Evolutionary conservation across 2,113 vertebrate species (phyloP), one percentile per base, ranked within the genome.

Genomic region (Misgurnus mizolepis): DNA sequence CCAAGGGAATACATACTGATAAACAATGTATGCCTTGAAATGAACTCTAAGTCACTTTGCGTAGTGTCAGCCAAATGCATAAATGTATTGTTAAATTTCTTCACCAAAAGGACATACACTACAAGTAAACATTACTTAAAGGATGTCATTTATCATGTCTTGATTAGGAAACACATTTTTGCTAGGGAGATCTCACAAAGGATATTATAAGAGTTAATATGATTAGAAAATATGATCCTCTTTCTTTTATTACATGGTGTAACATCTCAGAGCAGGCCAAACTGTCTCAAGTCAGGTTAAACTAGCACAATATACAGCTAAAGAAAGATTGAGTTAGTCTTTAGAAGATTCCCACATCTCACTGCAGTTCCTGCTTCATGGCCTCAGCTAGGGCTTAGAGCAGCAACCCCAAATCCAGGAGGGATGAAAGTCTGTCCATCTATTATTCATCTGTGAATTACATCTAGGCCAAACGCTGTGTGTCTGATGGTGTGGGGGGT

Each of bases 391-490:
- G 55, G 9, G 45, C 74, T 77, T 66, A 55, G 62, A 77, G 74
- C 47, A 77, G 61, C 66, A 65, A 66, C 47, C 47, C 62, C 47
- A 55, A 65, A 66, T 77, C 45, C 74, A 77, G 47, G 17, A 66
- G 74, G 55, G 86, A 92, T 92, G 86, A 89, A 92, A 91, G 90
- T 88, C 89, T 88, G 84, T 65, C 81, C 86, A 93, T 93, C 88
- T 89, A 94, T 94, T 92, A 94, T 94, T 94, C 89, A 93, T 93
- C 69, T 67, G 81, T 81, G 89, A 92, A 92, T 92, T 93, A 91
- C 86, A 91, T 90, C 87, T 87, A 56, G 89, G 84, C 84, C 89
- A 88, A 88, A 88, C 89, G 85, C 70, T 67, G 77, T n/a, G n/a
- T 58, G 65, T 39, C 76, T 89, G 87, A 45, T 62, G n/a, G 53